These are phyloP conservation scores for Xenopus tropicalis DNA, from an alignment of 2,113 vertebrate species.

Conservation along the genomic window UCB_Xtro_10.0 CM004447.2:108581001-108581500, in stretches of 20 bases:
- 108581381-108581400: too few species aligned
- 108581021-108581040: too few species aligned
- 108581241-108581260: slow-evolving; percentile 19
- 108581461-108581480: too few species aligned
- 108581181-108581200: neutral
- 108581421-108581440: too few species aligned
- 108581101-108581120: neutral
- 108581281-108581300: slow-evolving; percentile 12
- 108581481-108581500: too few species aligned
- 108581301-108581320: slow-evolving; percentile 29
- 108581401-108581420: too few species aligned
- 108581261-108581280: slow-evolving; percentile 16
- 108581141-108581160: neutral
- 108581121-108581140: neutral
- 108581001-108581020: too few species aligned
- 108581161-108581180: neutral
- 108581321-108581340: neutral
- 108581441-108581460: too few species aligned
- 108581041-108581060: too few species aligned
- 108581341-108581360: neutral
- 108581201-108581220: slow-evolving; percentile 5
- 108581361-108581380: too few species aligned
- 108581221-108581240: slow-evolving; percentile 9
- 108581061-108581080: too few species aligned
- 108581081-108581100: neutral